phyloP scores from a whole-genome alignment of 2,888 invertebrate genomes.

The Ptychoptera albimana region DNA sequence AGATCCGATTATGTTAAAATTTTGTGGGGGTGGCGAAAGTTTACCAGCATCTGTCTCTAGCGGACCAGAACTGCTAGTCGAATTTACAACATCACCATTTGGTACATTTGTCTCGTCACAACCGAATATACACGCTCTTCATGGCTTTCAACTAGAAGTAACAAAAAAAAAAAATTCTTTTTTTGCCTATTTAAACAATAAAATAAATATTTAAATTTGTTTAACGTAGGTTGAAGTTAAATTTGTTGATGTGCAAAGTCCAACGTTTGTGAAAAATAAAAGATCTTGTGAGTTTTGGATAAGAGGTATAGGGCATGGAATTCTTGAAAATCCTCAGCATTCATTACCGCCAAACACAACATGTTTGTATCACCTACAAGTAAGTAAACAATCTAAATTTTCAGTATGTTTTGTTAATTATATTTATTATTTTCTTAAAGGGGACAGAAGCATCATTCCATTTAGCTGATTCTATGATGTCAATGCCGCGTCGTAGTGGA shows the following conservation, averaged over 20 bases:
- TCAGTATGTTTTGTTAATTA: slow-evolving; percentile 19
- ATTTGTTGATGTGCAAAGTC: slow-evolving; percentile 70
- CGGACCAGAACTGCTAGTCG: slow-evolving; percentile 74
- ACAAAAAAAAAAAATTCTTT: slow-evolving; percentile 23
- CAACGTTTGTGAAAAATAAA: slow-evolving; percentile 71
- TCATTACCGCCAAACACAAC: slow-evolving; percentile 77
- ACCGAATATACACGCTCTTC: slow-evolving; percentile 56
- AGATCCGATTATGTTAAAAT: slow-evolving; percentile 74
- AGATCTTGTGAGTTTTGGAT: slow-evolving; percentile 76
- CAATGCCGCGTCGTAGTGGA: slow-evolving; percentile 35
- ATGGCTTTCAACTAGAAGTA: slow-evolving; percentile 81
- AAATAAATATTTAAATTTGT: neutral
- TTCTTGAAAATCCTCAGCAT: slow-evolving; percentile 69
- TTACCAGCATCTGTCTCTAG: slow-evolving; percentile 76
- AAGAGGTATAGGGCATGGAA: slow-evolving; percentile 61
- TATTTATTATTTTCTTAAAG: slow-evolving; percentile 33
- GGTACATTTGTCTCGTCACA: slow-evolving; percentile 71
- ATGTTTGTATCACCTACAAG: slow-evolving; percentile 70
- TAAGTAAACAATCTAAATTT: slow-evolving; percentile 12
- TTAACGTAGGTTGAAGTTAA: slow-evolving; percentile 44
- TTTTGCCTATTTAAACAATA: slow-evolving; percentile 3
- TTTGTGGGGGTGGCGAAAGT: slow-evolving; percentile 77
- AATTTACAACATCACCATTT: slow-evolving; percentile 78
- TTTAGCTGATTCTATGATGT: no score
- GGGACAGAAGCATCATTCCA: slow-evolving; percentile 40